Base-by-base conservation (phyloP, 2,113 vertebrate genomes). In the Lampris megalopsis region DNA sequence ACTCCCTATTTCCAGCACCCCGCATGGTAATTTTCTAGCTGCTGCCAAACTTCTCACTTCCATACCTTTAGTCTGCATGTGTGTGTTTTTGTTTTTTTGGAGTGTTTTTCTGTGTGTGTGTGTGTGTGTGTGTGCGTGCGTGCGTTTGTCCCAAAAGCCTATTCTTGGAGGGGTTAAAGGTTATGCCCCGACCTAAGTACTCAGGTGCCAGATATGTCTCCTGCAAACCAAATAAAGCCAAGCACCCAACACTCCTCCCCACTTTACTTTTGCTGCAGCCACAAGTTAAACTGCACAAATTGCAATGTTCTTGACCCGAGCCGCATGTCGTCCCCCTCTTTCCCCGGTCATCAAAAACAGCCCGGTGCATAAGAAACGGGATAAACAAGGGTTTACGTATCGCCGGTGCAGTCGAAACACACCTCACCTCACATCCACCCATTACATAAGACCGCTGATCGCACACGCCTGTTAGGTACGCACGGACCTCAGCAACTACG, bases 1-100 rank as follows among this genome's bases (percentile, higher is more conserved):
- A 57, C 71, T 50, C 42, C 59, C 48, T 10, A 40, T 66, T 80
- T 54, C 54, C 43, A 63, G 71, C 63, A 38, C 8, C 48, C 11
- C 35, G 73, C 41, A 0, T 41, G 37, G 49, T 76, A 9, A 85
- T 86, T 88, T 82, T 84, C 88, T 86, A 57, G 38, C 75, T 58
- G 37, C 9, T 80, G 69, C 61, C 68, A 84, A 75, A 83, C 83
- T 80, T 86, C 81, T 86, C 89, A 91, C 79, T 64, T 56, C 47
- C 63, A 13, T 4, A 13, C 11, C 47, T 9, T 37, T 9, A 37
- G 54, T 43, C 24, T 5, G 62, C 47, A 40, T 45, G 71, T 49
- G 42, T 59, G 63, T 76, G 37, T 38, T 45, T 4, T 10, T 75
- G 38, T 61, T 2, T 67, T 43, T 50, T 24, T 24, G 24, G n/a